Evolutionary conservation across 2,797 vertebrate genomes (phyloP).

Genomic region (Rhabdophis nuchalis): DNA sequence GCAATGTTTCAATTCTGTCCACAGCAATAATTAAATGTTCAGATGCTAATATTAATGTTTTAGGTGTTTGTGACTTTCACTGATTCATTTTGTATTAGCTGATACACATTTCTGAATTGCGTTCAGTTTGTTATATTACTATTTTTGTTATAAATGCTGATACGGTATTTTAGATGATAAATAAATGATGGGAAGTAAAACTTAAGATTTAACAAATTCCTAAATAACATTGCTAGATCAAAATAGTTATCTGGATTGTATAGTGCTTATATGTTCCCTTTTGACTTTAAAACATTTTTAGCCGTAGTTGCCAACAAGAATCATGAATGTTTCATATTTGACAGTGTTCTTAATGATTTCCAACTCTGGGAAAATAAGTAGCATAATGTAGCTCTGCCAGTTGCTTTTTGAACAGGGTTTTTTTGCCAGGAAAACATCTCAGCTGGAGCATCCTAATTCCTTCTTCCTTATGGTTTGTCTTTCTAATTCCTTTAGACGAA

Average conservation of each 20-base stretch:
- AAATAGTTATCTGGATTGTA: neutral
- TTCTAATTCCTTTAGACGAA: slow-evolving; percentile 75
- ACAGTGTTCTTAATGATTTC: neutral
- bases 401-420: neutral
- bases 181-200: neutral
- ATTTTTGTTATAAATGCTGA: neutral
- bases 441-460: neutral
- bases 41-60: neutral
- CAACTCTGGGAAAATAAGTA: neutral
- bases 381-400: neutral
- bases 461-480: neutral
- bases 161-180: neutral
- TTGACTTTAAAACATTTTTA: neutral
- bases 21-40: neutral
- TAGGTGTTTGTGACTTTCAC: neutral
- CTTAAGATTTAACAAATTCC: neutral
- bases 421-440: neutral
- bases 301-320: neutral
- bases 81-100: neutral
- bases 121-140: neutral
- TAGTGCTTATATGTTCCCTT: neutral
- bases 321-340: neutral
- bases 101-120: neutral
- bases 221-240: neutral
- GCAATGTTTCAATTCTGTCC: neutral